Evolutionary conservation across 2,797 vertebrate species (phyloP).

Genomic region (Choloepus didactylus): DNA sequence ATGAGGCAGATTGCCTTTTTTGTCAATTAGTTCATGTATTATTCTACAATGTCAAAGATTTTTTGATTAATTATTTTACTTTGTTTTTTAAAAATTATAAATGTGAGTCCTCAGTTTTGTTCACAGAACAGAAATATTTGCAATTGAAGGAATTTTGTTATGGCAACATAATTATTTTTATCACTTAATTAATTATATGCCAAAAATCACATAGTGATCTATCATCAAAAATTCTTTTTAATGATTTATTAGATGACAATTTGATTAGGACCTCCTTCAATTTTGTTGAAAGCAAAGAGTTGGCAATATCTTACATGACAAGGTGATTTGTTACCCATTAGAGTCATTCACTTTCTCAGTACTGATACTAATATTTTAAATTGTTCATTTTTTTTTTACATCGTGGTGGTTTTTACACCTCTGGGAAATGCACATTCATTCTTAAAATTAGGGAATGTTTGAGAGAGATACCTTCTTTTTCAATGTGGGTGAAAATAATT

Average conservation of each 20-base stretch:
- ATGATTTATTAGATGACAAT: slow-evolving; percentile 57
- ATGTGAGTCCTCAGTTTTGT: not conserved
- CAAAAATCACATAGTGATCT: not conserved
- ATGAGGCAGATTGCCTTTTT: not conserved
- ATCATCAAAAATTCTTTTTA: slow-evolving; percentile 46
- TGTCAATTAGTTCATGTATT: not conserved
- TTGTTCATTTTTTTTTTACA: not conserved
- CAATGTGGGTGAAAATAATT: not conserved
- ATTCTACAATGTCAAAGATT: not conserved
- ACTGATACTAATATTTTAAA: not conserved
- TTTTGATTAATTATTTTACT: not conserved
- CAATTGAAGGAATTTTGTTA: not conserved
- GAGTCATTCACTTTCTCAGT: slow-evolving; percentile 31
- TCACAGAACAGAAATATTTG: not conserved
- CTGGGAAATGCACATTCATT: not conserved
- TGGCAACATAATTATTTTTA: not conserved
- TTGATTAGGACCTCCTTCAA: slow-evolving; percentile 37
- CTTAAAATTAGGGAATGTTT: not conserved
- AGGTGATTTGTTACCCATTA: slow-evolving; percentile 59
- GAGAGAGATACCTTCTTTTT: not conserved
- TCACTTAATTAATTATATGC: not conserved
- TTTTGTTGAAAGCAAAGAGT: slow-evolving; percentile 65
- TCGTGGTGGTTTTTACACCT: not conserved
- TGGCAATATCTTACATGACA: not conserved
- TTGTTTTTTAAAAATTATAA: not conserved